phyloP scores from a whole-genome alignment of 2,797 vertebrate species.

The Arnoldichthys spilopterus region DNA sequence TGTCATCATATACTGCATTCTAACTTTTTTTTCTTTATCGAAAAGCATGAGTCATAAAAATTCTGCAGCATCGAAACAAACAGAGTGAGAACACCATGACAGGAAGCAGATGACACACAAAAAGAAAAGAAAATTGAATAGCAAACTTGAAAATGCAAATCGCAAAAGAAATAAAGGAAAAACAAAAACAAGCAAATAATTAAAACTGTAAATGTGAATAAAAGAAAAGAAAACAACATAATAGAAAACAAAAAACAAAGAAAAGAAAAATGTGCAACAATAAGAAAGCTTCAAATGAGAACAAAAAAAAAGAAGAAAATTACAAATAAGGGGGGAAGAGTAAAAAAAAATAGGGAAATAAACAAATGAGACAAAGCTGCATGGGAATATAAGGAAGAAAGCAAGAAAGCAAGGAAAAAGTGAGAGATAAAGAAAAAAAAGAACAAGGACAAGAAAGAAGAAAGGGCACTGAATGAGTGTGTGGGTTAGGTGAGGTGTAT shows the following conservation, averaged over 20 bases:
- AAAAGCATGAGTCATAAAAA: conserved; percentile 24
- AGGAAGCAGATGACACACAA: not conserved
- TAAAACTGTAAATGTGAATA: not conserved
- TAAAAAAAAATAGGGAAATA: not conserved
- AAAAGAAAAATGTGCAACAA: not conserved
- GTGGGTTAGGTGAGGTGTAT: not conserved
- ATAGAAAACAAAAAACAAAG: not conserved
- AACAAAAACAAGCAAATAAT: not conserved
- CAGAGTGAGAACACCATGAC: conserved; percentile 22
- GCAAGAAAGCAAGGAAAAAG: conserved; percentile 8
- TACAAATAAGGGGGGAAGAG: not conserved
- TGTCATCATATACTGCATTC: not conserved
- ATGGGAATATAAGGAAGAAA: conserved; percentile 10
- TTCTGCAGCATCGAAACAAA: conserved; percentile 7
- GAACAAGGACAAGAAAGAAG: not conserved
- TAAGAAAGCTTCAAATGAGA: not conserved
- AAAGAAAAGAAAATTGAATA: conserved; percentile 22
- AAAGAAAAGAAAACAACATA: not conserved
- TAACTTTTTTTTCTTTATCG: no score
- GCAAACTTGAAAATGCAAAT: conserved; percentile 3
- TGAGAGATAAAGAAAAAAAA: not conserved
- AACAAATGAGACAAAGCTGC: not conserved
- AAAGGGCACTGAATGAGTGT: not conserved
- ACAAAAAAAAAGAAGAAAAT: not conserved
- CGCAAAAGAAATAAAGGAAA: not conserved